phyloP scores from a whole-genome alignment of 2,888 invertebrate species.

The Chelonus formosanus region DNA sequence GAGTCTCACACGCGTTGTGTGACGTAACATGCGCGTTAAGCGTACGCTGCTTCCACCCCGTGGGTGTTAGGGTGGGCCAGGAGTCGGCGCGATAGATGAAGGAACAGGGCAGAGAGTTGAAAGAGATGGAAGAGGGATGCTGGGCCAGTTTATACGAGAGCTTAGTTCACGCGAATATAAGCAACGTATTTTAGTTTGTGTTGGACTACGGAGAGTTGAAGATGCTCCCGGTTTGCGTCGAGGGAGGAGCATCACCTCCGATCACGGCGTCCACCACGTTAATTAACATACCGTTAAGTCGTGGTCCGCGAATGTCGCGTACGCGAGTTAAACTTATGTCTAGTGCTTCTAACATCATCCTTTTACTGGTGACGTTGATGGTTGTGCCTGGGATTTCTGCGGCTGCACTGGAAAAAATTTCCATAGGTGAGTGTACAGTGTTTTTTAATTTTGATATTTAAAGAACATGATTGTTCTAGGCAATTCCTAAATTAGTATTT shows the following conservation, averaged over 20 bases:
- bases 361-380: constrained; percentile 35
- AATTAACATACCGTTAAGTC: constrained; percentile 29
- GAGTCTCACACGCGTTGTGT: constrained; percentile 44
- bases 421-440: constrained; percentile 41
- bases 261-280: constrained; percentile 18
- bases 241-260: constrained; percentile 50
- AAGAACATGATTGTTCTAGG: too few species aligned
- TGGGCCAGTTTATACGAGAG: constrained; percentile 36
- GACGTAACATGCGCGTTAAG: constrained; percentile 57
- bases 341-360: constrained; percentile 21
- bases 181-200: constrained; percentile 56
- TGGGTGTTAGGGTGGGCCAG: constrained; percentile 35
- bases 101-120: constrained; percentile 26
- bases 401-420: constrained; percentile 41
- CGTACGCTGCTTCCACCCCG: constrained; percentile 44
- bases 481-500: too few species aligned
- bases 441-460: too few species aligned
- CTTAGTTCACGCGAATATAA: constrained; percentile 55
- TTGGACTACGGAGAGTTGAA: constrained; percentile 61
- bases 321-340: constrained; percentile 17
- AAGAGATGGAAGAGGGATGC: constrained; percentile 36
- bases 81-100: constrained; percentile 43
- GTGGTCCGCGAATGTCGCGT: constrained; percentile 30
- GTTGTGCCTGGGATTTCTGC: constrained; percentile 40
- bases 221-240: constrained; percentile 57